Percentiles rank a stretch among this genome's conserved stretches.
Conservation (phyloP, 2,888 invertebrate species). For the Cantharis lateralis region DNA sequence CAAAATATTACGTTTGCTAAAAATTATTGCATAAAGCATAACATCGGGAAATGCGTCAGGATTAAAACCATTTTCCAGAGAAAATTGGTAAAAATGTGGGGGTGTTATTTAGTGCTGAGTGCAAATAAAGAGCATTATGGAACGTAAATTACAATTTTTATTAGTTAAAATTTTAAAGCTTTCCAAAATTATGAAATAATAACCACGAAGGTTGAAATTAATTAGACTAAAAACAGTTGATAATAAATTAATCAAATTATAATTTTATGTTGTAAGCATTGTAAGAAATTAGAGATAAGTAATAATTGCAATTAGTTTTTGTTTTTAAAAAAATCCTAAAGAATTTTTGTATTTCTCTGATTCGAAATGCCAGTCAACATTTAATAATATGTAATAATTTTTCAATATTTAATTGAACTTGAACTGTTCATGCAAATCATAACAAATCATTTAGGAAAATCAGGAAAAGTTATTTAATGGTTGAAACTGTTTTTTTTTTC, state of each 20-base stretch:
- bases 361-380: background rate
- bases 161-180: background rate
- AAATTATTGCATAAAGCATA: too few relatives aligned
- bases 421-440: background rate
- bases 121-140: background rate
- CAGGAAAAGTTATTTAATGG: background rate
- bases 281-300: background rate
- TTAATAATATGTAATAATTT: background rate
- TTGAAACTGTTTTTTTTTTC: background rate
- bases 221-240: background rate
- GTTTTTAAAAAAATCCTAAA: background rate
- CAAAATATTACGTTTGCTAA: too few relatives aligned
- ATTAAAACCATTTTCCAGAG: too few relatives aligned
- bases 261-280: background rate
- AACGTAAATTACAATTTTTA: background rate
- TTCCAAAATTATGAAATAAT: background rate
- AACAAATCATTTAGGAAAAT: background rate
- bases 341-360: background rate
- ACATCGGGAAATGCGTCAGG: too few relatives aligned
- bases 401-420: background rate
- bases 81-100: background rate
- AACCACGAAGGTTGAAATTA: background rate
- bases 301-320: background rate
- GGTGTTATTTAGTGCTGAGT: background rate
- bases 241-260: background rate